phyloP scores from a whole-genome alignment of 1,140 invertebrate genomes.

The Ectropis grisescens region DNA sequence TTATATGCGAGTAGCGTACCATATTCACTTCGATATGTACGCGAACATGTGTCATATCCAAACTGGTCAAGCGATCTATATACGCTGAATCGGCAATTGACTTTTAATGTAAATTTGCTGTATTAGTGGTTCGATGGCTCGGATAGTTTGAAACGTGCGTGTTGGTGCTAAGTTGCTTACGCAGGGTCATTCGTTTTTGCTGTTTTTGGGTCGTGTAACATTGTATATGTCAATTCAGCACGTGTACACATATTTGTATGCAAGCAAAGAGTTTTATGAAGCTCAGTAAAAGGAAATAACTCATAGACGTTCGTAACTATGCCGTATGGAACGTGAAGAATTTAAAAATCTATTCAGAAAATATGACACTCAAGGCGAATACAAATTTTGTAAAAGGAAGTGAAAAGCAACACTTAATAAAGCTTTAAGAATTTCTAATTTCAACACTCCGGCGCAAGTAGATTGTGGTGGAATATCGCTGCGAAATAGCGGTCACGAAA shows the following conservation, averaged over 20 bases:
- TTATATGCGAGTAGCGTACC: constrained; percentile 21
- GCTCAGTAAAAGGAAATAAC: neutral
- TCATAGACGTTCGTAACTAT: too few species aligned
- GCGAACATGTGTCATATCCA: constrained; percentile 54
- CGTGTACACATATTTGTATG: neutral
- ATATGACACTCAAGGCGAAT: too few species aligned
- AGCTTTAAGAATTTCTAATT: constrained; percentile 1
- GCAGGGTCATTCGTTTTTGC: neutral
- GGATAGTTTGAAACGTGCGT: constrained; percentile 1
- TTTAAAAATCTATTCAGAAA: too few species aligned
- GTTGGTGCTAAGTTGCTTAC: constrained; percentile 21
- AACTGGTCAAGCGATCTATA: constrained; percentile 26
- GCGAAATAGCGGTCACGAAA: constrained; percentile 41
- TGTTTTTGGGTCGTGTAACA: constrained; percentile 33
- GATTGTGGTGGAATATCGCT: constrained; percentile 23
- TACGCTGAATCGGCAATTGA: constrained; percentile 41
- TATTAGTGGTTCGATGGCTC: constrained; percentile 26
- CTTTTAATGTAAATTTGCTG: constrained; percentile 43
- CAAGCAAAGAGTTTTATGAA: neutral
- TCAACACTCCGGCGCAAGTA: neutral
- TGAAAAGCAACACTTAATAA: too few species aligned
- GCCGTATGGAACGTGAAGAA: too few species aligned
- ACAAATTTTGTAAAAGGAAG: neutral
- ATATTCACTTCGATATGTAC: constrained; percentile 18
- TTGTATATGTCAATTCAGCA: neutral